A percentile compares a stretch with the other conserved stretches of the same genome.
phyloP scores from a whole-genome alignment of 1,140 invertebrate genomes.

The Pseudomyrmex cubaensis region DNA sequence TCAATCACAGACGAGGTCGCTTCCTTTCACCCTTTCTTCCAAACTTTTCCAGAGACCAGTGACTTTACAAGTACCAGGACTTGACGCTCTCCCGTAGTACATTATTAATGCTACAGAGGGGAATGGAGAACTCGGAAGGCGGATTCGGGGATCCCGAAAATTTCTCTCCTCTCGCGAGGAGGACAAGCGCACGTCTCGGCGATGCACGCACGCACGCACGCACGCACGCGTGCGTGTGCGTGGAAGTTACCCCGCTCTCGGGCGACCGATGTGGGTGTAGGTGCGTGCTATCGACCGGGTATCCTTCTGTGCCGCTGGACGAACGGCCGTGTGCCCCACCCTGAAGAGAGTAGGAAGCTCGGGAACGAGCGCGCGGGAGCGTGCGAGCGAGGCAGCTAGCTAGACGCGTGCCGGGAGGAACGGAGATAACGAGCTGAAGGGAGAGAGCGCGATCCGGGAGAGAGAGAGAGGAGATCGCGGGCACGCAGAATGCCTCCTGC shows the following conservation, averaged over 20 bases:
- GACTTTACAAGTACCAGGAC: too few species aligned
- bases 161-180: background rate
- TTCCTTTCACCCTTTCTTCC: too few species aligned
- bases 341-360: slow-evolving; percentile 66
- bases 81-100: too few species aligned
- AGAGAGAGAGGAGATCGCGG: slow-evolving; percentile 61
- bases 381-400: slow-evolving; percentile 1
- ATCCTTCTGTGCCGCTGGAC: slow-evolving; percentile 67
- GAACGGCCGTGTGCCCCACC: slow-evolving; percentile 75
- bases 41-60: too few species aligned
- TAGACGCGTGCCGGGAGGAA: slow-evolving; percentile 21
- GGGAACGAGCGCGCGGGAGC: slow-evolving; percentile 23
- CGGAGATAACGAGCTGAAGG: background rate
- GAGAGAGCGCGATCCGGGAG: slow-evolving; percentile 30
- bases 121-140: background rate
- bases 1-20: too few species aligned
- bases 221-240: background rate
- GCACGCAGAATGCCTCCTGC: slow-evolving; percentile 78
- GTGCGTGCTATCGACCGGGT: slow-evolving; percentile 79
- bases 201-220: too few species aligned
- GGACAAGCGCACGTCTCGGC: background rate
- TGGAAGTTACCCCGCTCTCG: slow-evolving; percentile 52
- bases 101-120: too few species aligned
- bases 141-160: slow-evolving; percentile 39
- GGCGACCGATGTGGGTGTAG: slow-evolving; percentile 53